A percentile compares a stretch with the other conserved stretches of the same genome.
phyloP scores from a whole-genome alignment of 2,113 vertebrate genomes.

The Athene cunicularia region DNA sequence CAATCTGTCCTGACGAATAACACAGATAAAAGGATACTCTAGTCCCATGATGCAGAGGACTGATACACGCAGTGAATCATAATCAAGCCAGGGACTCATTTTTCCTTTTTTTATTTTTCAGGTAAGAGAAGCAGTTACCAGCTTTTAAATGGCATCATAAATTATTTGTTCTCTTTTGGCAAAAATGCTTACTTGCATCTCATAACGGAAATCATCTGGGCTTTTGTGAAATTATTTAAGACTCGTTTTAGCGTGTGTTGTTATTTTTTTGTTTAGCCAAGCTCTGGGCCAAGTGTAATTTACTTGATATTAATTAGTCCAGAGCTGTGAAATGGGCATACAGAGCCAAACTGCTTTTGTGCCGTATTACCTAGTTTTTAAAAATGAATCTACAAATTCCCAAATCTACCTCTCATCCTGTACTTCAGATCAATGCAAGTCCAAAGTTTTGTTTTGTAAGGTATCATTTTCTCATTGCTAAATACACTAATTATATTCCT shows the following conservation, averaged over 20 bases:
- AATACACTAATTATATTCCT: not conserved
- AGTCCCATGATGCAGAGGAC: not conserved
- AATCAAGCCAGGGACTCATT: not conserved
- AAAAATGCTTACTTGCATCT: not conserved
- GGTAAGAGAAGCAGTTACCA: constrained; percentile 5
- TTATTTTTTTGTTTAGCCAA: constrained; percentile 39
- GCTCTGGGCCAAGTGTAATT: constrained; percentile 24
- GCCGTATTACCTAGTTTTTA: not conserved
- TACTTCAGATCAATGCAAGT: not conserved
- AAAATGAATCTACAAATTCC: not conserved
- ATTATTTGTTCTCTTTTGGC: constrained; percentile 44
- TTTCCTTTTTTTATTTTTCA: not conserved
- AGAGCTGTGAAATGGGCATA: not conserved
- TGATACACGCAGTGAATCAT: constrained; percentile 5
- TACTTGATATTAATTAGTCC: constrained; percentile 39
- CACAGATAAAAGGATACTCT: constrained; percentile 38
- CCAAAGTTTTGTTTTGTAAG: not conserved
- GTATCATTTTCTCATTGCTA: not conserved
- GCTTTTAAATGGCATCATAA: constrained; percentile 33
- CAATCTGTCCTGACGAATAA: constrained; percentile 22
- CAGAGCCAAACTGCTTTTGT: not conserved
- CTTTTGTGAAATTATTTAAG: constrained; percentile 38
- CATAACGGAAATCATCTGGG: not conserved
- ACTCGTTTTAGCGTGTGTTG: not conserved
- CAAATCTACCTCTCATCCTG: not conserved